A percentile compares a stretch with the other conserved stretches of the same genome.
Conservation (phyloP, 2,797 vertebrate genomes). For the Meda fulgida region DNA sequence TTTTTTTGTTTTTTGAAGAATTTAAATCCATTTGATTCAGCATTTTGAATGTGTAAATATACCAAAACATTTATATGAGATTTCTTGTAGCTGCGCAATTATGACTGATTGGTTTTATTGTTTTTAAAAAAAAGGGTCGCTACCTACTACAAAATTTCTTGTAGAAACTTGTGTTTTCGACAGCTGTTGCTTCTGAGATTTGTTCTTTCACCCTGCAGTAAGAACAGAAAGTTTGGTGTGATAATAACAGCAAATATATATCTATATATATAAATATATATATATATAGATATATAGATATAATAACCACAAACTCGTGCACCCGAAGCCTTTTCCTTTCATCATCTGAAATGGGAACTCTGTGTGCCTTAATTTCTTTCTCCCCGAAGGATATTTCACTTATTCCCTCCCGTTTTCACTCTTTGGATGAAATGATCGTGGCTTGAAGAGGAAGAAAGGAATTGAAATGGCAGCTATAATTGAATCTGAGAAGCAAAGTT, state of each 20-base stretch:
- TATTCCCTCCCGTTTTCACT: slow-evolving; percentile 2
- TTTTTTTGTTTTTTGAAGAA: slow-evolving; percentile 10
- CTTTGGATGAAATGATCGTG: slow-evolving; percentile 13
- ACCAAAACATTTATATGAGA: slow-evolving; percentile 35
- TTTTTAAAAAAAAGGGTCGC: neutral
- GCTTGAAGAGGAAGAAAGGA: slow-evolving; percentile 40
- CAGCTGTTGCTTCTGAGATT: neutral
- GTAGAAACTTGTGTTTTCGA: neutral
- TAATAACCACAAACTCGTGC: neutral
- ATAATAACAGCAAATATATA: neutral
- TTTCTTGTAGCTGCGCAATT: slow-evolving; percentile 40
- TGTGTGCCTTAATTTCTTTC: slow-evolving; percentile 23
- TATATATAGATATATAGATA: neutral
- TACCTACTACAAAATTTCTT: slow-evolving; percentile 18
- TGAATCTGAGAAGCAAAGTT: slow-evolving; percentile 40
- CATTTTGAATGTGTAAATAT: slow-evolving; percentile 41
- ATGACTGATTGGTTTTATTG: slow-evolving; percentile 36
- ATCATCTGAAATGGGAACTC: slow-evolving; percentile 28
- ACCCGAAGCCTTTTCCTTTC: slow-evolving; percentile 35
- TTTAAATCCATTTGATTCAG: slow-evolving; percentile 46
- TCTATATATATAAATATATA: too few relatives aligned
- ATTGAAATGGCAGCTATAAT: slow-evolving; percentile 59
- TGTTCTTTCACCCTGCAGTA: neutral
- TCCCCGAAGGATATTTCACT: slow-evolving; percentile 17
- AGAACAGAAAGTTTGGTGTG: slow-evolving; percentile 7